Evolutionary conservation across 2,888 invertebrate species (phyloP).

Genomic region (Lypha dubia): DNA sequence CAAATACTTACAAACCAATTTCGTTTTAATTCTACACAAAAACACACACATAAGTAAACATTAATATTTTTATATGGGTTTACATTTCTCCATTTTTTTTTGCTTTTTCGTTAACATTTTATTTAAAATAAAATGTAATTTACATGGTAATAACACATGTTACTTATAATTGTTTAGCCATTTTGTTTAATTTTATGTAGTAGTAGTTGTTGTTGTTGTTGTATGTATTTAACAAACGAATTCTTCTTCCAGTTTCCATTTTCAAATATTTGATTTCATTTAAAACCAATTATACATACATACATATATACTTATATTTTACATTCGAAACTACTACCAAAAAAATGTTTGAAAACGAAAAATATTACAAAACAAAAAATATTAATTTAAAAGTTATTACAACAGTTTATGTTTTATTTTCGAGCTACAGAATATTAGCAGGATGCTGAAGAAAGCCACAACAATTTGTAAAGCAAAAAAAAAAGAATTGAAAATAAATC

Average conservation of each 20-base stretch:
- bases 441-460: slow-evolving; percentile 52
- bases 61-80: slow-evolving; percentile 36
- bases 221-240: slow-evolving; percentile 8
- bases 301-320: too few relatives aligned
- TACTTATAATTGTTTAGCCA: slow-evolving; percentile 58
- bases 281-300: slow-evolving; percentile 51
- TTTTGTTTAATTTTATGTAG: slow-evolving; percentile 20
- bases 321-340: slow-evolving; percentile 20
- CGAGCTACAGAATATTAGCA: slow-evolving; percentile 58
- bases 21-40: slow-evolving; percentile 36
- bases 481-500: slow-evolving; percentile 27
- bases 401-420: slow-evolving; percentile 45
- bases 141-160: slow-evolving; percentile 56
- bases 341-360: slow-evolving; percentile 16
- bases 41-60: slow-evolving; percentile 17
- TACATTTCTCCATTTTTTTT: neutral
- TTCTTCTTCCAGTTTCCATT: neutral
- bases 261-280: slow-evolving; percentile 43
- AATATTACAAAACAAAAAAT: slow-evolving; percentile 22
- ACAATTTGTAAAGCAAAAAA: slow-evolving; percentile 55
- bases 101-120: slow-evolving; percentile 18
- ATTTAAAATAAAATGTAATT: slow-evolving; percentile 52
- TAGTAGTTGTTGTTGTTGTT: too few relatives aligned
- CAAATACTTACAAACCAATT: slow-evolving; percentile 55
- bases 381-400: slow-evolving; percentile 62